A percentile compares a stretch with the other conserved stretches of the same genome.
Evolutionary conservation across 35 echinoderm and acorn worm species (phyloP).

Genomic region (Lytechinus variegatus): DNA sequence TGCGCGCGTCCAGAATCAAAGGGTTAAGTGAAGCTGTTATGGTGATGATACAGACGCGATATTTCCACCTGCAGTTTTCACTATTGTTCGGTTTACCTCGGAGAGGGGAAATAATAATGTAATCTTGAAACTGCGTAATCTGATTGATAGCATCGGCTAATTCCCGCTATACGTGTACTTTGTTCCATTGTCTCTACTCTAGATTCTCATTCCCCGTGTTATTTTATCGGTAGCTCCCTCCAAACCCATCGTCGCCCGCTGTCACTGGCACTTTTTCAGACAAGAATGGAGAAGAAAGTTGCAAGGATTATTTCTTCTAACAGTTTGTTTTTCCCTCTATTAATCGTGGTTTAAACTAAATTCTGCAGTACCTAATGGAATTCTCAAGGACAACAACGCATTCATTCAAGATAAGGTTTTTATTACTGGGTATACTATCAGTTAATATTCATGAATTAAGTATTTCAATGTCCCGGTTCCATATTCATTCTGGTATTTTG

Average conservation of each 20-base stretch:
- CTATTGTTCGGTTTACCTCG: background rate
- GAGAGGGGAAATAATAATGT: slow-evolving; percentile 18
- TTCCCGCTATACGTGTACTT: slow-evolving; percentile 17
- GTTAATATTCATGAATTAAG: too few species aligned
- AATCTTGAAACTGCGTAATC: background rate
- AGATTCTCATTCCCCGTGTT: background rate
- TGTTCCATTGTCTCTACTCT: slow-evolving; percentile 11
- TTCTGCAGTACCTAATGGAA: background rate
- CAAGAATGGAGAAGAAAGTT: background rate
- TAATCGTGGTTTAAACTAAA: background rate
- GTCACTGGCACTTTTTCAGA: slow-evolving; percentile 1
- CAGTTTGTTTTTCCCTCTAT: background rate
- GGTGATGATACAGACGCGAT: background rate
- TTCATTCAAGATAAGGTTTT: background rate
- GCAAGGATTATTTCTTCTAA: background rate
- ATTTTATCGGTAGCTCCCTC: background rate
- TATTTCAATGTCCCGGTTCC: too few species aligned
- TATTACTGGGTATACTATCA: background rate
- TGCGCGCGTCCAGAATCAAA: background rate
- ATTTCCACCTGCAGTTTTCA: slow-evolving; percentile 10
- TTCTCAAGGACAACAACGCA: background rate
- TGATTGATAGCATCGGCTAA: slow-evolving; percentile 18
- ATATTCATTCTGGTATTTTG: background rate
- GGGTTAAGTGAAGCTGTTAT: slow-evolving; percentile 2
- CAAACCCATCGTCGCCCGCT: background rate